Evolutionary conservation across 2,797 vertebrate species (phyloP).

Genomic region (Scomberomorus guttatus): DNA sequence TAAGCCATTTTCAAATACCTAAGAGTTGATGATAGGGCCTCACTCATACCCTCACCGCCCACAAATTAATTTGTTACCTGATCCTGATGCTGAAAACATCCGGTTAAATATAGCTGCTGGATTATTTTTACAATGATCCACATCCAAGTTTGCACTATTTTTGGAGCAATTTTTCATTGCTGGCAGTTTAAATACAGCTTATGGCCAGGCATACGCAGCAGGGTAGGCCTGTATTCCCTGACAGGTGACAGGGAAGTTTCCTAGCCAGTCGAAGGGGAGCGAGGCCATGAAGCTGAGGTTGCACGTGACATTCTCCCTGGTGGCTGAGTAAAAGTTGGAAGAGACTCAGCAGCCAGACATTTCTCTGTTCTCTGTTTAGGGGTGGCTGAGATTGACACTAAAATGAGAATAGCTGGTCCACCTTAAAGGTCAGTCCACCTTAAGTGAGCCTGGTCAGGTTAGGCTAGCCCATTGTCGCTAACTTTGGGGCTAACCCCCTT

Average conservation of each 20-base stretch:
- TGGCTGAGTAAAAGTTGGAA: no score
- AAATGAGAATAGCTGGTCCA: no score
- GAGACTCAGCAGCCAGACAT: no score
- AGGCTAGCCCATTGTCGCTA: no score
- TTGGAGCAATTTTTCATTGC: slow-evolving; percentile 55
- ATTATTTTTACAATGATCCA: slow-evolving; percentile 30
- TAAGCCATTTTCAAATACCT: slow-evolving; percentile 39
- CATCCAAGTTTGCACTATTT: slow-evolving; percentile 54
- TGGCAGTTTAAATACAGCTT: slow-evolving; percentile 38
- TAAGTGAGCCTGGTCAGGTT: no score
- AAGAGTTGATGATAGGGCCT: slow-evolving; percentile 18
- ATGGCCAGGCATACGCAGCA: background rate
- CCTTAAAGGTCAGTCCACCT: no score
- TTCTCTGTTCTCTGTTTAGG: no score
- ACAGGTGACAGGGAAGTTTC: slow-evolving; percentile 12
- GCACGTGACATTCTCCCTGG: slow-evolving; percentile 11
- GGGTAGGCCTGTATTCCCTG: slow-evolving; percentile 29
- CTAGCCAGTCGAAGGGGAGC: background rate
- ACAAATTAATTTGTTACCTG: slow-evolving; percentile 40
- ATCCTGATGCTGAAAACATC: slow-evolving; percentile 43
- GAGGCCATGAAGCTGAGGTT: background rate
- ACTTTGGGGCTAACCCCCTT: no score
- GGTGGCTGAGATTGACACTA: no score
- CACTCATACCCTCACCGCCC: background rate
- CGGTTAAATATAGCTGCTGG: slow-evolving; percentile 53